Conservation (phyloP, 2,797 vertebrate species). For the Acridotheres tristis region DNA sequence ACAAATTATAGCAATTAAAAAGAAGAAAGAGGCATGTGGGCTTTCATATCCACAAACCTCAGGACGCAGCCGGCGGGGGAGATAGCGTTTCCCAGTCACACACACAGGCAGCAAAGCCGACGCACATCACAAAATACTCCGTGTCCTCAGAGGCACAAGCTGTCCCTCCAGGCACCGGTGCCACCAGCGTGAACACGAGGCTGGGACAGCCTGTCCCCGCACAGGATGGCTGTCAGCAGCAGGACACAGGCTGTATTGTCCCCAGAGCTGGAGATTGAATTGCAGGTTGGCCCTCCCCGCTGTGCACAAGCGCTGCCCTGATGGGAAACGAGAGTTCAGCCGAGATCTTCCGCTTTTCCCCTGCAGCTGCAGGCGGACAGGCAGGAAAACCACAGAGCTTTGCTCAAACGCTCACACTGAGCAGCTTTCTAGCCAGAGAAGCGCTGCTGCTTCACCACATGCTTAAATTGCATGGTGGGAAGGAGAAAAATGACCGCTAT, state of each 20-base stretch:
- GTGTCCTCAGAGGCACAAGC: background rate
- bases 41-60: constrained; percentile 38
- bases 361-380: background rate
- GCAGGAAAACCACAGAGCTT: background rate
- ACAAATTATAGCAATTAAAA: constrained; percentile 40
- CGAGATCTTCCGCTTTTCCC: background rate
- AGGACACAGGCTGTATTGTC: background rate
- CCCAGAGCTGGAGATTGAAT: background rate
- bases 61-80: background rate
- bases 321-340: background rate
- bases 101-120: background rate
- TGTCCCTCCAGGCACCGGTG: background rate
- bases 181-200: background rate
- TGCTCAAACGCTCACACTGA: background rate
- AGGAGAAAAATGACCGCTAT: background rate
- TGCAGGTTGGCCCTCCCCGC: background rate
- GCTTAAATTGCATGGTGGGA: background rate
- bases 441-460: background rate
- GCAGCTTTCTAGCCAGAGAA: background rate
- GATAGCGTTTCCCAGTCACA: background rate
- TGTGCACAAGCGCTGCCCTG: background rate
- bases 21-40: constrained; percentile 24
- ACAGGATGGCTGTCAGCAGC: background rate
- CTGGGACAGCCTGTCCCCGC: constrained; percentile 42
- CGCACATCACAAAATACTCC: background rate